Percentiles rank a stretch among this genome's conserved stretches.
phyloP scores from a whole-genome alignment of 1,140 invertebrate species.

The Lordiphosa stackelbergi region DNA sequence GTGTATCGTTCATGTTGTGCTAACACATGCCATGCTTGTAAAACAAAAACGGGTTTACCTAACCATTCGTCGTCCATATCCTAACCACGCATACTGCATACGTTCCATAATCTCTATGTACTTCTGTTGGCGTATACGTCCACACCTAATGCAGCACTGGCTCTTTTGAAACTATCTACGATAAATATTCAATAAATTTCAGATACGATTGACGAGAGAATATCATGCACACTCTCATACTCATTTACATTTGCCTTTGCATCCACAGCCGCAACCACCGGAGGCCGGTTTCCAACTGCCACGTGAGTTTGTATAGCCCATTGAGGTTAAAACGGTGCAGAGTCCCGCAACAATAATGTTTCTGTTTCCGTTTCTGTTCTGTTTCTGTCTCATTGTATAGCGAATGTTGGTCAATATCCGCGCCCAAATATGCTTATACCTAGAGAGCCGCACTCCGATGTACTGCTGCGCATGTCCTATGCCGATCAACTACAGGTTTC shows the following conservation, averaged over 20 bases:
- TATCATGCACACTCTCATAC: constrained; percentile 84
- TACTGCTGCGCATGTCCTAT: constrained; percentile 76
- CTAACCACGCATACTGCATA: constrained; percentile 35
- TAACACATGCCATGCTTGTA: constrained; percentile 31
- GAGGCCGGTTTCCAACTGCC: constrained; percentile 80
- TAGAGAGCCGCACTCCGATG: constrained; percentile 76
- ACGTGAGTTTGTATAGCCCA: constrained; percentile 77
- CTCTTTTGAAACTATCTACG: constrained; percentile 75
- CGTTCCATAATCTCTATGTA: constrained; percentile 38
- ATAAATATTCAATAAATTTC: constrained; percentile 74
- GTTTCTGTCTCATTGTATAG: constrained; percentile 24
- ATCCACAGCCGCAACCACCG: constrained; percentile 86
- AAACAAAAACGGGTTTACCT: constrained; percentile 20
- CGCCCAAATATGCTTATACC: constrained; percentile 78
- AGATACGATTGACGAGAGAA: constrained; percentile 78
- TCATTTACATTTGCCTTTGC: constrained; percentile 92
- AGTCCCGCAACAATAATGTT: constrained; percentile 11
- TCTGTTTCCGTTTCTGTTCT: constrained; percentile 10
- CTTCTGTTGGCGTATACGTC: constrained; percentile 27
- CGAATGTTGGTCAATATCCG: constrained; percentile 77
- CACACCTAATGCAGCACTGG: constrained; percentile 54
- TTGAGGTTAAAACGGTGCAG: constrained; percentile 13
- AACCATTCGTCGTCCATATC: constrained; percentile 33
- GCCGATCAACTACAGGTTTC: constrained; percentile 77
- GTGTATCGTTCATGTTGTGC: constrained; percentile 35